Conservation (phyloP, 2,113 vertebrate species). For the Madoqua kirkii region DNA sequence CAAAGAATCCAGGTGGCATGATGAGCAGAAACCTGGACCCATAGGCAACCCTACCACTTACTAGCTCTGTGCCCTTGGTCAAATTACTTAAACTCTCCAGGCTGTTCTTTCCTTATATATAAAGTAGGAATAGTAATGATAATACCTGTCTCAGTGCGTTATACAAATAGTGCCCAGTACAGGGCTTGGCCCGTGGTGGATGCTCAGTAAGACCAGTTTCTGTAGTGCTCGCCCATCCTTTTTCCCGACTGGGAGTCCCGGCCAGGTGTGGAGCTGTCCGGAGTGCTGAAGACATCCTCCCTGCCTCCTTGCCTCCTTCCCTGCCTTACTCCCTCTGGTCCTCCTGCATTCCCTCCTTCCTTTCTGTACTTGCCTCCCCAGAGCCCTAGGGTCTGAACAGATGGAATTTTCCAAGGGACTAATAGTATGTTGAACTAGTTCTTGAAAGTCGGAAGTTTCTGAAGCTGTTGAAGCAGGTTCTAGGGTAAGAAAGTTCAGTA, state of each 20-base stretch:
- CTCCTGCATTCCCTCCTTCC: background rate
- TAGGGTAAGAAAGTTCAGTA: constrained; percentile 45
- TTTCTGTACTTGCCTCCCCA: background rate
- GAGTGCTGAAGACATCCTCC: constrained; percentile 55
- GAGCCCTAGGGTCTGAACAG: constrained; percentile 30
- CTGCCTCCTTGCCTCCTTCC: background rate
- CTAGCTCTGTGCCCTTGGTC: background rate
- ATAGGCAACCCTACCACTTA: background rate
- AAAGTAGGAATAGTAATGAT: background rate
- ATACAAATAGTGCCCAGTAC: background rate
- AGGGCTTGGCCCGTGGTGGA: background rate
- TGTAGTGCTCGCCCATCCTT: background rate
- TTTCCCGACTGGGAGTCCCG: background rate
- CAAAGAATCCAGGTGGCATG: background rate
- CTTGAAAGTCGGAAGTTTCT: constrained; percentile 56
- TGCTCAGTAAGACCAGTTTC: background rate
- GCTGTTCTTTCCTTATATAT: background rate
- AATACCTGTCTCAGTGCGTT: background rate
- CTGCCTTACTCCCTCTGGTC: background rate
- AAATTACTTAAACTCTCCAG: background rate
- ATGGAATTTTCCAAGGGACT: constrained; percentile 55
- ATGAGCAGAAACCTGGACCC: background rate
- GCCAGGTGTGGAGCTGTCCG: constrained; percentile 41
- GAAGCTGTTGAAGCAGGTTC: constrained; percentile 51
- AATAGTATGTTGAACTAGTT: background rate